Conservation (phyloP, 2,888 invertebrate species). For the Temnothorax ravouxi region DNA sequence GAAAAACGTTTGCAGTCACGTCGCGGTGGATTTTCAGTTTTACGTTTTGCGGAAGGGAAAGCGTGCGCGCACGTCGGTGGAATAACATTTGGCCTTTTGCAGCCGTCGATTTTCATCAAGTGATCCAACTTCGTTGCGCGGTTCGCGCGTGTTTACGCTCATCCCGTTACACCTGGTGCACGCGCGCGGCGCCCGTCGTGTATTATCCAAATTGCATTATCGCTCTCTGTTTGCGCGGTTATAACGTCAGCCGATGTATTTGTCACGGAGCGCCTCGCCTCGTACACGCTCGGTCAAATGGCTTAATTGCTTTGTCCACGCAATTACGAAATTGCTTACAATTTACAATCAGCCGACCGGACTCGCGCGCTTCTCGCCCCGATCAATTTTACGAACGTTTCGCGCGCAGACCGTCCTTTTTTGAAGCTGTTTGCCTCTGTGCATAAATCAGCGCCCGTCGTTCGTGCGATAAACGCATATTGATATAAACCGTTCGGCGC, state of each 20-base stretch:
- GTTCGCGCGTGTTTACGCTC: constrained; percentile 50
- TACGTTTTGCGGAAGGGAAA: constrained; percentile 34
- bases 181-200: constrained; percentile 63
- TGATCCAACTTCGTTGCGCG: constrained; percentile 57
- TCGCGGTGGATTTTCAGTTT: constrained; percentile 52
- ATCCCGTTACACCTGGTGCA: constrained; percentile 62
- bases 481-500: constrained; percentile 57
- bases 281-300: constrained; percentile 81
- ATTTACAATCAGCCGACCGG: constrained; percentile 81
- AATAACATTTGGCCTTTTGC: constrained; percentile 63
- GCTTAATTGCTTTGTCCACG: constrained; percentile 84
- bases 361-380: constrained; percentile 58
- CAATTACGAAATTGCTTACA: constrained; percentile 85
- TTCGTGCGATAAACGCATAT: constrained; percentile 56
- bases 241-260: constrained; percentile 78
- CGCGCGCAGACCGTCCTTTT: constrained; percentile 66
- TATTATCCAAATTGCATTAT: constrained; percentile 83
- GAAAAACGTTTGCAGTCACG: constrained; percentile 50
- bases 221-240: constrained; percentile 80
- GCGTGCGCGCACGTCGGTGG: constrained; percentile 44
- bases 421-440: constrained; percentile 61
- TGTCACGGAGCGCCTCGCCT: constrained; percentile 73
- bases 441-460: constrained; percentile 68
- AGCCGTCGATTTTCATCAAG: constrained; percentile 68
- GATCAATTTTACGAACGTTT: constrained; percentile 81